Evolutionary conservation across 53 echinoderm and acorn worm genomes (phyloP), one percentile per base, ranked within the genome.

Genomic region (Crossaster papposus): DNA sequence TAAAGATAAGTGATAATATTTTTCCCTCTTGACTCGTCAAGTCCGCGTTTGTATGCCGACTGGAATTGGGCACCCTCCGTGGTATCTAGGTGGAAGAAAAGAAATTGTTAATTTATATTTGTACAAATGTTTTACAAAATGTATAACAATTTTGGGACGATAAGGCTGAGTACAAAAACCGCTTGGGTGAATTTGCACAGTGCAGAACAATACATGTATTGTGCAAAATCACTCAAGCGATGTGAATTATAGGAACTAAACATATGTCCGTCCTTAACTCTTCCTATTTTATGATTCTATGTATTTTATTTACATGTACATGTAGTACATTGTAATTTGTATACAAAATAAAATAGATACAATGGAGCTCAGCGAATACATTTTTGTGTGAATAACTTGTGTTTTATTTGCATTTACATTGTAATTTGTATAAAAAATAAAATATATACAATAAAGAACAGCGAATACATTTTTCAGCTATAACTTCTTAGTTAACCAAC

Each of bases 61-160:
- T 6, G 85, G 52, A 0, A 85, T 24, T 10, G 85, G 85, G 14
- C 85, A 85, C 2, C 54, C 72, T 51, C 85, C 85, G 12, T 54
- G 54, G 31, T 85, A 72, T 85, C 85, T 85, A 17, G 70, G 44
- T 7, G 9, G 44, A 9, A 5, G 44, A 44, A 44, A 36, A 36
- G 12, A 83, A 70, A 28, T 20, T 15, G 15, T 4, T 58, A 1
- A 3, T 58, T 58, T 20, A 58, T 11, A 58, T 58, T 58, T 18
- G 2, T 0, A 58, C 15, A 58, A 20, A 20, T 15, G 12, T 58
- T 14, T 20, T 11, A 20, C 58, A 15, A 58, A 58, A 20, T 20
- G 17, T 44, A 1, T 44, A 44, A 44, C 44, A 9, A 44, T 44
- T 5, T 44, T 44, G 44, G 44, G 0, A 44, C 44, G 44, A 44